A percentile compares a stretch with the other conserved stretches of the same genome.
Evolutionary conservation across 2,888 invertebrate genomes (phyloP).

Genomic region (Meiosimyza platycephala): DNA sequence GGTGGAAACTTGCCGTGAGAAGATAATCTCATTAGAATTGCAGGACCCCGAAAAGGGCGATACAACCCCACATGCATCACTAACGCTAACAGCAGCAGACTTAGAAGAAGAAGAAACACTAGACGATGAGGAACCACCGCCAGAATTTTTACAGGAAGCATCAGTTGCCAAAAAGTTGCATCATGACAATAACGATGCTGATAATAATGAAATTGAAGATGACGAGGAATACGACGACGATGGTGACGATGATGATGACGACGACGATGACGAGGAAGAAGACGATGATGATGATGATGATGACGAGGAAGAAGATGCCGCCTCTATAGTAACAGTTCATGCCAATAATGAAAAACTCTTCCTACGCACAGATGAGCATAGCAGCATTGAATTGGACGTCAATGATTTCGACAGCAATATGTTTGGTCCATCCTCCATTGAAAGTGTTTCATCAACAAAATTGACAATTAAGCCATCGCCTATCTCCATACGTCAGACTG

Average conservation of each 20-base stretch:
- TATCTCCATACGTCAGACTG: constrained; percentile 60
- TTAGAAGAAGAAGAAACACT: constrained; percentile 14
- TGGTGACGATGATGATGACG: constrained; percentile 21
- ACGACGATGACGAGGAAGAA: constrained; percentile 63
- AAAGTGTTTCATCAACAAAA: constrained; percentile 56
- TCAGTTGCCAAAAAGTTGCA: constrained; percentile 32
- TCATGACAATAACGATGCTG: constrained; percentile 31
- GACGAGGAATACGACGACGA: constrained; percentile 38
- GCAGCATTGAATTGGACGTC: constrained; percentile 43
- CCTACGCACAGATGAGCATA: constrained; percentile 56
- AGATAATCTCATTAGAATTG: constrained; percentile 90
- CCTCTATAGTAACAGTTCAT: constrained; percentile 68
- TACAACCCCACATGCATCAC: constrained; percentile 42
- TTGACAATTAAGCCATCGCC: constrained; percentile 57
- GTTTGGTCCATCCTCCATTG: constrained; percentile 58
- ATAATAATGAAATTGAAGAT: constrained; percentile 36
- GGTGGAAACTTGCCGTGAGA: constrained; percentile 93
- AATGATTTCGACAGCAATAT: constrained; percentile 47
- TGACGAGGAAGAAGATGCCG: constrained; percentile 71
- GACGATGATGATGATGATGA: constrained; percentile 63
- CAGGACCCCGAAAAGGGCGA: constrained; percentile 68
- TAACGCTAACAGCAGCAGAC: constrained; percentile 3
- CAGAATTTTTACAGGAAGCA: not conserved
- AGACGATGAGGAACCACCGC: constrained; percentile 15
- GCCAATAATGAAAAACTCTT: constrained; percentile 65